phyloP scores from a whole-genome alignment of 2,797 vertebrate species.

The Neosilurus mollespiculum region DNA sequence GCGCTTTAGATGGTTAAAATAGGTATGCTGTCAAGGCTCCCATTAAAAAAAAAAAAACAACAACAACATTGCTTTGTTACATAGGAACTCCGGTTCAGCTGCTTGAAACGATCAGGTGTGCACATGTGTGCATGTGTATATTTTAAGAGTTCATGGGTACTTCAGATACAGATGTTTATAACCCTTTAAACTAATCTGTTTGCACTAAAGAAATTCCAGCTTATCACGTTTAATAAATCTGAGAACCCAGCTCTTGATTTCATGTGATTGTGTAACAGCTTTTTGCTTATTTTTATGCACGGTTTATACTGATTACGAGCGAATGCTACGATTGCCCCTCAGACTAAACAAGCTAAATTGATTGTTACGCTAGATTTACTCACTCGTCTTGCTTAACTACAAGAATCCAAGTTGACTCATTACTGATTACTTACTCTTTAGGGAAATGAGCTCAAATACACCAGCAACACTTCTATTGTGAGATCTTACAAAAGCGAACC shows the following conservation, averaged over 20 bases:
- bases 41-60: too few relatives aligned
- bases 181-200: neutral
- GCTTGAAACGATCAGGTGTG: neutral
- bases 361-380: slow-evolving; percentile 19
- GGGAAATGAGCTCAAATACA: neutral
- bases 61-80: neutral
- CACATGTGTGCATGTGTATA: too few relatives aligned
- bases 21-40: too few relatives aligned
- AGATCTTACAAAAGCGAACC: neutral
- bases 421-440: neutral
- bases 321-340: slow-evolving; percentile 5
- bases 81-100: neutral
- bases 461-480: neutral
- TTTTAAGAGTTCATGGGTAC: neutral
- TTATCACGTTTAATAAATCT: neutral
- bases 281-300: slow-evolving; percentile 5
- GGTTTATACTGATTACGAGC: neutral
- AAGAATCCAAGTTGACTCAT: neutral
- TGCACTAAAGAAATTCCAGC: neutral
- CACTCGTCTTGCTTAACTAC: slow-evolving; percentile 1
- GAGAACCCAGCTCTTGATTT: neutral
- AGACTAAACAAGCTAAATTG: slow-evolving; percentile 27
- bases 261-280: neutral
- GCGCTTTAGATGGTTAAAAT: too few relatives aligned
- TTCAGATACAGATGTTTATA: neutral